Percentiles rank a stretch among this genome's conserved stretches.
Conservation (phyloP, 2,113 vertebrate species). For the Stictonetta naevosa region DNA sequence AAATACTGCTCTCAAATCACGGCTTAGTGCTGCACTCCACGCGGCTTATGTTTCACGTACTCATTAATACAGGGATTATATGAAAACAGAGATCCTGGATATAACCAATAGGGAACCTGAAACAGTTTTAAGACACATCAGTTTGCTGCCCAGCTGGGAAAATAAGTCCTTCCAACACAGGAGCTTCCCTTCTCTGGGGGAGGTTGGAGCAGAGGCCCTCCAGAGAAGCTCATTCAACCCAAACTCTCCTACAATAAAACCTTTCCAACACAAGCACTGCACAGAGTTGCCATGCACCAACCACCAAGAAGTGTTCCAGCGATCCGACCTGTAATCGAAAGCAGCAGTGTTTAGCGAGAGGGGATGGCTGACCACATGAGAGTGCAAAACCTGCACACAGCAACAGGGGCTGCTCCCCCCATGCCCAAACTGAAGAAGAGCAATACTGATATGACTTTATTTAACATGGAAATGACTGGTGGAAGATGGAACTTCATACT, state of each 20-base stretch:
- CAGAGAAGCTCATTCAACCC: fast-evolving
- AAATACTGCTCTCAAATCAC: neutral
- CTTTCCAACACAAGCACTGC: neutral
- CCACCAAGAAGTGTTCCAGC: neutral
- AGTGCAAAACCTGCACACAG: neutral
- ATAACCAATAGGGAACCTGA: fast-evolving
- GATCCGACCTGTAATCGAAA: neutral
- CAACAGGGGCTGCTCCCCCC: fast-evolving
- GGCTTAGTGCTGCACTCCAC: fast-evolving
- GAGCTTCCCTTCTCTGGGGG: neutral
- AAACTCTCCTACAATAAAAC: fast-evolving
- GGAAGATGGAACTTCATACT: fast-evolving
- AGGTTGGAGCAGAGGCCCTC: fast-evolving
- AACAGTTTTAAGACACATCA: neutral
- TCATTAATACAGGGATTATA: neutral
- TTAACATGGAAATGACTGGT: fast-evolving
- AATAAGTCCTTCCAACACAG: neutral
- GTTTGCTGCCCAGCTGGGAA: neutral
- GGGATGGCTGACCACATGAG: fast-evolving
- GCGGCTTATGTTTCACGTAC: fast-evolving
- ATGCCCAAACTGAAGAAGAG: fast-evolving
- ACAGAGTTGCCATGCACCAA: neutral
- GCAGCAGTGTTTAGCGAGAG: neutral
- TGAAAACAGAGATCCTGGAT: neutral
- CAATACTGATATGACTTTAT: fast-evolving